phyloP scores from a whole-genome alignment of 1,140 invertebrate species.

The Ips typographus region DNA sequence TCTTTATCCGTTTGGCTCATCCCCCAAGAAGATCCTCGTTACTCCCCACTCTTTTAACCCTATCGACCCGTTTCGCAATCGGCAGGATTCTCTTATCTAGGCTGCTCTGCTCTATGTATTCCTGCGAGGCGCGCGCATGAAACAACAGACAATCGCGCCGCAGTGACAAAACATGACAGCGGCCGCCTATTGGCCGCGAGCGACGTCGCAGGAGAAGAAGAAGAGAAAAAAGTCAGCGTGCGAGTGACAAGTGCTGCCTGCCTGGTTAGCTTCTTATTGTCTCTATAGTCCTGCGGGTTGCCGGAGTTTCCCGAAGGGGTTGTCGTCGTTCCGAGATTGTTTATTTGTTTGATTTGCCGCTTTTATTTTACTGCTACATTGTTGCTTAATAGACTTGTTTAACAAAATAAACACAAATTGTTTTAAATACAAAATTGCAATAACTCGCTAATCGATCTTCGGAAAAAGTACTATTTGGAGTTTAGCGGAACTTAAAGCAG shows the following conservation, averaged over 20 bases:
- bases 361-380: too few species aligned
- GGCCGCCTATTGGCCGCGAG: constrained; percentile 46
- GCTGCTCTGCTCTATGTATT: constrained; percentile 22
- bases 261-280: constrained; percentile 43
- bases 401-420: too few species aligned
- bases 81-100: constrained; percentile 42
- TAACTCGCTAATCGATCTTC: too few species aligned
- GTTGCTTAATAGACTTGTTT: too few species aligned
- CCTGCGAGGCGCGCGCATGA: constrained; percentile 34
- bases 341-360: too few species aligned
- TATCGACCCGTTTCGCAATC: constrained; percentile 36
- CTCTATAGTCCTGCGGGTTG: constrained; percentile 28
- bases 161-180: constrained; percentile 53
- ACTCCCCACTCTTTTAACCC: constrained; percentile 42
- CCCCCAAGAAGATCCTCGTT: constrained; percentile 29
- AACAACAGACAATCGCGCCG: constrained; percentile 46
- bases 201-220: constrained; percentile 35
- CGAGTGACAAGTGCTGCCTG: constrained; percentile 30
- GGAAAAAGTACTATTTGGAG: too few species aligned
- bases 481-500: too few species aligned
- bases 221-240: constrained; percentile 35
- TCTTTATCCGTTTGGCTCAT: constrained; percentile 33
- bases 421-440: too few species aligned
- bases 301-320: constrained; percentile 8
- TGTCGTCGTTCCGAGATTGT: not conserved